Conservation (phyloP, 2,113 vertebrate genomes). For the Bos taurus region DNA sequence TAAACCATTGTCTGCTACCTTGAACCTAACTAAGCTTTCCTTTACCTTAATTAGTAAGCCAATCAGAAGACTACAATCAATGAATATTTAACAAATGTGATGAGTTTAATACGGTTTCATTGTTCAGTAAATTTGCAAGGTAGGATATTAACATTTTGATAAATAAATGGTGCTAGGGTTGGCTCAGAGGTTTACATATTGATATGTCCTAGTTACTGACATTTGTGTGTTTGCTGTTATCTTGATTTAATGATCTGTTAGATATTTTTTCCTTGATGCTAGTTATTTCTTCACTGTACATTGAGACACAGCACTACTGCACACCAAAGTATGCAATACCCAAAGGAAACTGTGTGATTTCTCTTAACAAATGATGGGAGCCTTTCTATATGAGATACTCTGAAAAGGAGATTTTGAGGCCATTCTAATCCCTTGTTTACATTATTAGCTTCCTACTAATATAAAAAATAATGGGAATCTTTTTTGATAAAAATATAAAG, state of each 20-base stretch:
- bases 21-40: conserved; percentile 68
- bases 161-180: conserved; percentile 77
- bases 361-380: conserved; percentile 75
- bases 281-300: conserved; percentile 79
- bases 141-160: conserved; percentile 72
- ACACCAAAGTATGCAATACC: conserved; percentile 86
- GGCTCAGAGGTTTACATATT: conserved; percentile 78
- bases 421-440: conserved; percentile 84
- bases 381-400: conserved; percentile 77
- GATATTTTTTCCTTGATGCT: conserved; percentile 75
- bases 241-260: conserved; percentile 68
- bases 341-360: conserved; percentile 81
- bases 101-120: conserved; percentile 66
- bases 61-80: conserved; percentile 70
- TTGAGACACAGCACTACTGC: conserved; percentile 85
- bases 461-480: conserved; percentile 72
- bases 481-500: conserved; percentile 77
- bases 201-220: conserved; percentile 77
- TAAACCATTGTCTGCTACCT: conserved; percentile 71
- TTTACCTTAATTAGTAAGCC: conserved; percentile 66
- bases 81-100: conserved; percentile 70
- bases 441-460: conserved; percentile 82
- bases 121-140: conserved; percentile 73
- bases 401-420: conserved; percentile 77
- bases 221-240: conserved; percentile 81